A percentile compares a stretch with the other conserved stretches of the same genome.
Conservation (phyloP, 2,113 vertebrate species). For the Toxotes chatareus region DNA sequence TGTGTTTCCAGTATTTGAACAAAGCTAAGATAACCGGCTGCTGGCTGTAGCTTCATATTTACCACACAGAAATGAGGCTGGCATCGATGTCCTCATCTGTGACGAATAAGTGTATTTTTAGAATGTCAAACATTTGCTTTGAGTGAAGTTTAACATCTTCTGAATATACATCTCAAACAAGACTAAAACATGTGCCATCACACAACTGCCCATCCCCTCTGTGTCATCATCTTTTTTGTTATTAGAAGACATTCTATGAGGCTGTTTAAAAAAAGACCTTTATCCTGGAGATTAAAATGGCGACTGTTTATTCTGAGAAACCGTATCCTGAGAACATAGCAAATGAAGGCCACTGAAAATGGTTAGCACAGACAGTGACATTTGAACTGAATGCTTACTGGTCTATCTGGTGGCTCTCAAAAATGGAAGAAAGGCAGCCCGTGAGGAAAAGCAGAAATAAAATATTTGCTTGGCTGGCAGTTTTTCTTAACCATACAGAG, state of each 20-base stretch:
- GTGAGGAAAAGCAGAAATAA: slow-evolving; percentile 65
- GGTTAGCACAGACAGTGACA: background rate
- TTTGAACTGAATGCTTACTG: background rate
- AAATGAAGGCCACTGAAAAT: background rate
- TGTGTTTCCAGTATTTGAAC: background rate
- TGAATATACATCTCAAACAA: background rate
- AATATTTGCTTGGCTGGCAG: slow-evolving; percentile 69
- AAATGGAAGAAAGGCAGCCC: slow-evolving; percentile 24
- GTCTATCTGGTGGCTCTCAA: slow-evolving; percentile 9
- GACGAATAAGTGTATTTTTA: background rate
- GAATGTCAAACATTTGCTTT: background rate
- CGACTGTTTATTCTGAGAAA: background rate
- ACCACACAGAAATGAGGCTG: background rate
- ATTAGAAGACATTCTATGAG: background rate
- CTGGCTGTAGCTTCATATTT: background rate
- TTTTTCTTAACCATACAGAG: slow-evolving; percentile 51
- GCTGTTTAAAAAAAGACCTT: background rate
- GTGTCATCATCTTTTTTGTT: no score
- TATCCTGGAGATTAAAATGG: background rate
- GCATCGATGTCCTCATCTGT: background rate
- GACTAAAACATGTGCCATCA: background rate
- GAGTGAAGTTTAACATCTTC: background rate
- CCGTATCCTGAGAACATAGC: no score
- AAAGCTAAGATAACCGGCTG: background rate
- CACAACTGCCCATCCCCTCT: background rate